Evolutionary conservation across 2,113 vertebrate species (phyloP).

Genomic region (Myodes glareolus): DNA sequence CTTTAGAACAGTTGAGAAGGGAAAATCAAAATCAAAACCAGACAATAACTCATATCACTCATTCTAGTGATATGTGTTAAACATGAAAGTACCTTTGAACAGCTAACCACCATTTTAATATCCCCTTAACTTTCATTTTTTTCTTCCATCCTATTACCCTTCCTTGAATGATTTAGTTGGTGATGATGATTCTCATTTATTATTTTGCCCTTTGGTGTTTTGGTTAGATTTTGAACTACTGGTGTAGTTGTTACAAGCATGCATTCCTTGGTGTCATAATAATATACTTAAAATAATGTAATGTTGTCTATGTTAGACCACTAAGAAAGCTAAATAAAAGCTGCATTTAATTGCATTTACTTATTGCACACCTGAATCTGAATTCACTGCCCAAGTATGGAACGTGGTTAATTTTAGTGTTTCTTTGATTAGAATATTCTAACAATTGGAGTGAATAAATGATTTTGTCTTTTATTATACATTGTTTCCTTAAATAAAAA

Average conservation of each 20-base stretch:
- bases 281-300: slow-evolving; percentile 1
- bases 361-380: not conserved
- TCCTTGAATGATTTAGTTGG: not conserved
- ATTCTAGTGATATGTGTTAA: not conserved
- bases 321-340: not conserved
- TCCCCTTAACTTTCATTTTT: not conserved
- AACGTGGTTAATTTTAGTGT: slow-evolving; percentile 39
- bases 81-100: not conserved
- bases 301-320: not conserved
- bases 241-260: not conserved
- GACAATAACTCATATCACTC: not conserved
- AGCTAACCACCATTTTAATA: slow-evolving; percentile 5
- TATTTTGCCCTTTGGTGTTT: not conserved
- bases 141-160: not conserved
- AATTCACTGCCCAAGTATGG: not conserved
- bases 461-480: not conserved
- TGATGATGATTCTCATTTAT: not conserved
- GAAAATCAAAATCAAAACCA: slow-evolving; percentile 29
- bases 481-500: slow-evolving; percentile 24
- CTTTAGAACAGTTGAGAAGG: slow-evolving; percentile 36
- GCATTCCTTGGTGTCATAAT: not conserved
- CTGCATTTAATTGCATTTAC: slow-evolving; percentile 6
- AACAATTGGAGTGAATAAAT: not conserved
- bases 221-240: not conserved
- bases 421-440: not conserved